Percentiles rank a stretch among this genome's conserved stretches.
phyloP scores from a whole-genome alignment of 2,888 invertebrate genomes.

The Orchesellides sinensis region DNA sequence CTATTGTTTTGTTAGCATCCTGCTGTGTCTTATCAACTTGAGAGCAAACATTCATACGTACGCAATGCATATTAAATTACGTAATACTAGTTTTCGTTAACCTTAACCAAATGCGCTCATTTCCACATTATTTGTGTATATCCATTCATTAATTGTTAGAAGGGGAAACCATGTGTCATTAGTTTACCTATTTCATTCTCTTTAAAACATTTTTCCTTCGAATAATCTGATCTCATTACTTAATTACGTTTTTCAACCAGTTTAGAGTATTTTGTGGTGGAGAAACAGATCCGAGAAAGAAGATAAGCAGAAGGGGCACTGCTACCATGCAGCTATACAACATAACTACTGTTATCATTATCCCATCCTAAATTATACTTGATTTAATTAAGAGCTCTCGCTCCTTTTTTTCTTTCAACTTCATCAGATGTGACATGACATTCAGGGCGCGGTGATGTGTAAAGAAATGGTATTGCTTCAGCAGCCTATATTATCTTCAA shows the following conservation, averaged over 20 bases:
- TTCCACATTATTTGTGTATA: not conserved
- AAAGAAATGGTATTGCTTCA: too few species aligned
- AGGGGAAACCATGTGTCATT: not conserved
- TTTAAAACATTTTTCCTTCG: not conserved
- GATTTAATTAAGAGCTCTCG: constrained; percentile 17
- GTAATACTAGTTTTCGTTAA: not conserved
- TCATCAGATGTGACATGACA: not conserved
- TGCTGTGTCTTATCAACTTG: not conserved
- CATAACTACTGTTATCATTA: not conserved
- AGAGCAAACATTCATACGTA: too few species aligned
- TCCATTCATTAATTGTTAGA: not conserved
- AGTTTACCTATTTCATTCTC: not conserved
- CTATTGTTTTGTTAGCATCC: not conserved
- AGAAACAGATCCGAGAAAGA: not conserved
- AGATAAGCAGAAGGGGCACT: constrained; percentile 1
- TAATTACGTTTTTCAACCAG: not conserved
- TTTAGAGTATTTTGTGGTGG: not conserved
- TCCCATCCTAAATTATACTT: constrained; percentile 7
- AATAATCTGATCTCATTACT: not conserved
- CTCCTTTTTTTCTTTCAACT: not conserved
- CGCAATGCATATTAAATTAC: not conserved
- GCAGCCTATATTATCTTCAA: too few species aligned
- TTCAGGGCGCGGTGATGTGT: too few species aligned
- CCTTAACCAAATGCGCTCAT: not conserved
- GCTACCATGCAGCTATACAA: too few species aligned